A percentile compares a stretch with the other conserved stretches of the same genome.
These are phyloP conservation scores for Rhabditoides inermis DNA, from an alignment of 2,888 invertebrate species.

Conservation along the genomic window DNA sequence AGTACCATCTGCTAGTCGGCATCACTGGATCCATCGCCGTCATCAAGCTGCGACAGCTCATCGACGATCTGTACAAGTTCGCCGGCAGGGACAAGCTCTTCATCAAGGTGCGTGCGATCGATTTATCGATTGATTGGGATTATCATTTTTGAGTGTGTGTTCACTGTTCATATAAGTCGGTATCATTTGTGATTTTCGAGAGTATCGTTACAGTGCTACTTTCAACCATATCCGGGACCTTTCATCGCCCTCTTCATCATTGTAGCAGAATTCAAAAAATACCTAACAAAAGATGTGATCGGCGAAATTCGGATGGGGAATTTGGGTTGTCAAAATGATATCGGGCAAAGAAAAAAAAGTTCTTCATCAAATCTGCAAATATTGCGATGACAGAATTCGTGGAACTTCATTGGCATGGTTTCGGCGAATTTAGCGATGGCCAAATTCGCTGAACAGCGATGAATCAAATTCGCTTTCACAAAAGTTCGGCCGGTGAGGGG, in stretches of 20 bases:
- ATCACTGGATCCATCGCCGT: constrained; percentile 94
- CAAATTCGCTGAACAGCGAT: no score
- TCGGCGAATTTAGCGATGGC: no score
- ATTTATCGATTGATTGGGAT: not conserved
- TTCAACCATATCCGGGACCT: not conserved
- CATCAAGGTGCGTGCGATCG: constrained; percentile 33
- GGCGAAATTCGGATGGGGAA: no score
- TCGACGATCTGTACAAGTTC: constrained; percentile 59
- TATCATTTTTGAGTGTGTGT: not conserved
- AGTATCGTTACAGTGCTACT: not conserved
- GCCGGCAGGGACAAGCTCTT: constrained; percentile 53
- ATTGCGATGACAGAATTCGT: no score
- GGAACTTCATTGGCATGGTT: no score
- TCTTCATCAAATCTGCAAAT: no score
- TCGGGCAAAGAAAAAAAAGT: no score
- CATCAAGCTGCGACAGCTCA: constrained; percentile 72
- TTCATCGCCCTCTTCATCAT: not conserved
- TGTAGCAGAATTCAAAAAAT: no score
- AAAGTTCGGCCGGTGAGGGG: no score
- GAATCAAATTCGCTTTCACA: no score
- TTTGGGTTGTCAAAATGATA: no score
- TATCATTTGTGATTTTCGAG: not conserved
- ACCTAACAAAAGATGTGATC: no score
- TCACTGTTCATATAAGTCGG: not conserved
- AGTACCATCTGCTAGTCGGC: constrained; percentile 39